A percentile compares a stretch with the other conserved stretches of the same genome.
Conservation (phyloP, 2,888 invertebrate genomes). For the Ophioninae sp. region DNA sequence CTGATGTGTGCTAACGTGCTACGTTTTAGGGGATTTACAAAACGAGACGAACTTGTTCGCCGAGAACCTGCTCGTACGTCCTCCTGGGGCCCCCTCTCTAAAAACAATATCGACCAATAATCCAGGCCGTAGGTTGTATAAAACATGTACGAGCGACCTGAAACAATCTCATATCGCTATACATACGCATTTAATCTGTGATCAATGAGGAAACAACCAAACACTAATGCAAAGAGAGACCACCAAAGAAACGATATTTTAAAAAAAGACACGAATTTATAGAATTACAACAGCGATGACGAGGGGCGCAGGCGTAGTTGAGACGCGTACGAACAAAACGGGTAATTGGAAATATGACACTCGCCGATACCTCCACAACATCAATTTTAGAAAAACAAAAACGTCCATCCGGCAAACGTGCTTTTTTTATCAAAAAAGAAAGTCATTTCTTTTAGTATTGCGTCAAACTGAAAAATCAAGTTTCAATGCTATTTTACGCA, state of each 20-base stretch:
- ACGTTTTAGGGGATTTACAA: slow-evolving; percentile 77
- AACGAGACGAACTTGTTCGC: slow-evolving; percentile 75
- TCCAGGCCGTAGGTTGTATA: slow-evolving; percentile 22
- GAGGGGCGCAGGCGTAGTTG: background rate
- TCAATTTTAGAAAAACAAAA: background rate
- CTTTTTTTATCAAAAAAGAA: too few species aligned
- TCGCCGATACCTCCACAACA: background rate
- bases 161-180: slow-evolving; percentile 34
- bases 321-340: background rate
- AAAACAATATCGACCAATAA: slow-evolving; percentile 64
- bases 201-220: background rate
- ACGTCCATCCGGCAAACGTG: too few species aligned
- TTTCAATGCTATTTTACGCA: background rate
- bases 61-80: slow-evolving; percentile 73
- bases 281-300: background rate
- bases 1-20: slow-evolving; percentile 71
- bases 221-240: background rate
- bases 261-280: background rate
- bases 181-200: slow-evolving; percentile 35
- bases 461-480: too few species aligned
- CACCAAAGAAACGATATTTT: too few species aligned
- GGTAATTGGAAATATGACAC: background rate
- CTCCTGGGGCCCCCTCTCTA: slow-evolving; percentile 75
- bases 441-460: too few species aligned
- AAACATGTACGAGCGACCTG: slow-evolving; percentile 13